phyloP scores from a whole-genome alignment of 1,140 invertebrate species.

The Bombus vancouverensis region DNA sequence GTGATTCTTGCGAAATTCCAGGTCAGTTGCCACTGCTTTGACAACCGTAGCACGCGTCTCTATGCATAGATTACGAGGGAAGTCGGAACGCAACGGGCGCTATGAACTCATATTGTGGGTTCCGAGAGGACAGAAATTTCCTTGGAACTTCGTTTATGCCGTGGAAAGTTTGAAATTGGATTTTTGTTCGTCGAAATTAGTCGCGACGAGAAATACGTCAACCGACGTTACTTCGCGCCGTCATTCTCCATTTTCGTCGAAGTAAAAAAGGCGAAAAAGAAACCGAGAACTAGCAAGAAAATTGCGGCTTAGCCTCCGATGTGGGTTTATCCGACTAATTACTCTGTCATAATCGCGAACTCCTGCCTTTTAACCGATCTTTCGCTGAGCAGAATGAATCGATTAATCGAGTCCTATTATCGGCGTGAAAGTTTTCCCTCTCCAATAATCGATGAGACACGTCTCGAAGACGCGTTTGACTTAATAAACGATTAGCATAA shows the following conservation, averaged over 20 bases:
- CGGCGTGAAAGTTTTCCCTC: background rate
- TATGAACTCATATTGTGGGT: conserved; percentile 13
- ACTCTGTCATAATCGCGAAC: background rate
- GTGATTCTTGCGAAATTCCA: background rate
- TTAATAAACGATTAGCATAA: conserved; percentile 5
- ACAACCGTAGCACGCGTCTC: background rate
- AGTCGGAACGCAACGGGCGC: background rate
- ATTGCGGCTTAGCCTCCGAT: background rate
- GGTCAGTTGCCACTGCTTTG: background rate
- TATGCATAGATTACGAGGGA: conserved; percentile 38
- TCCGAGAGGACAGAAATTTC: conserved; percentile 20
- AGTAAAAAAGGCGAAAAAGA: background rate
- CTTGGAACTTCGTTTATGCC: conserved; percentile 26
- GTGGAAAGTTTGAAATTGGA: conserved; percentile 37
- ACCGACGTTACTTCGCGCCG: background rate
- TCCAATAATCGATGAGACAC: background rate
- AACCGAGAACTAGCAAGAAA: background rate
- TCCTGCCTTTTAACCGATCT: background rate
- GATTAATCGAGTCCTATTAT: conserved; percentile 9
- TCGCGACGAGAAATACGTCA: background rate
- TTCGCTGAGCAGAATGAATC: background rate
- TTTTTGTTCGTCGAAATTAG: conserved; percentile 44
- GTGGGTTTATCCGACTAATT: conserved; percentile 23
- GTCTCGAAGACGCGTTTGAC: background rate
- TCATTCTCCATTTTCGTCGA: background rate